Evolutionary conservation across 1,140 invertebrate genomes (phyloP), one percentile per base, ranked within the genome.

Genomic region (Tetragnatha versicolor): DNA sequence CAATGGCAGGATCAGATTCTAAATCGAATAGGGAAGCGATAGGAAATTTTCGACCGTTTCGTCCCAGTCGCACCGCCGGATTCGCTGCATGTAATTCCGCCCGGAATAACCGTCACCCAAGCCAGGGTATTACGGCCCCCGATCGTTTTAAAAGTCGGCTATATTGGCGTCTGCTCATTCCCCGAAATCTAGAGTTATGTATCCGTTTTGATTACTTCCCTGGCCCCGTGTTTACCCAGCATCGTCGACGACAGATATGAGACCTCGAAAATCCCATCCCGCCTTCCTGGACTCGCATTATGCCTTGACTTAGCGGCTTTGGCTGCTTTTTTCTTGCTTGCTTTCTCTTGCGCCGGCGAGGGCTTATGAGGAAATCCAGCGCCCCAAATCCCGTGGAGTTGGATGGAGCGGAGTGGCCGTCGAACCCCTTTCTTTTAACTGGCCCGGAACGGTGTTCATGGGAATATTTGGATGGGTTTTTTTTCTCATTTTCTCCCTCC

Each of bases 171-270:
- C 27, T 29, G 33, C 63, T 68, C 51, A 70, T 55, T 70, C 58
- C 68, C 31, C 49, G 25, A 70, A 70, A 53, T 70, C 37, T 70
- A 20, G 49, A 53, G 49, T 55, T 70, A 55, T 70, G 33, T 70
- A 55, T 70, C 51, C 51, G 68, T 55, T 70, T 70, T 70, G 68
- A 70, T 70, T 70, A 70, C 68, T 70, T 70, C 68, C 68, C 58
- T 37, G 31, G 27, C 39, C 27, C 47, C 33, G n/a, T 70, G 68
- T 70, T 70, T 70, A 70, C 45, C 31, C n/a, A 3, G 51, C 25
- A 70, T 70, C 29, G 27, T 17, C 45, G 42, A 51, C 68, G 68
- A 70, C 49, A 55, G 68, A 70, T 70, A 70, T 70, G 68, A 70
- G 39, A 53, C 49, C 49, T n/a, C 31, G 49, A 70, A 70, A 70